Percentiles rank a stretch among this genome's conserved stretches.
Evolutionary conservation across 2,113 vertebrate species (phyloP).

Genomic region (Oncorhynchus mykiss): DNA sequence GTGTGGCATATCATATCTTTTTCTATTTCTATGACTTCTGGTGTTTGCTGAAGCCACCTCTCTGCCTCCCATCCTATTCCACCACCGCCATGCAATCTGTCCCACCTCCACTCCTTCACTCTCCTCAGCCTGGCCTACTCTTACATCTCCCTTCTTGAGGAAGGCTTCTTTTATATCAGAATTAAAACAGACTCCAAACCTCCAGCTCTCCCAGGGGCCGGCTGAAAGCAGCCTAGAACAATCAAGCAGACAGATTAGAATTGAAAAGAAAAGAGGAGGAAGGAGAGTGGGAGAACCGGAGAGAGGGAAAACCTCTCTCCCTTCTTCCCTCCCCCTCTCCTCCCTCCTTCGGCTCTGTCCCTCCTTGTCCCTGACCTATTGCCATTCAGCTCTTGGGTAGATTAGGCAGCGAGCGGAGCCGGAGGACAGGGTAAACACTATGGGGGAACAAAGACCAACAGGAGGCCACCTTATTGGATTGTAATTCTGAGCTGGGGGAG

Average conservation of each 20-base stretch:
- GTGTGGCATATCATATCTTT: constrained; percentile 46
- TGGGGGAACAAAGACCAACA: constrained; percentile 73
- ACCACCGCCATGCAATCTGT: constrained; percentile 50
- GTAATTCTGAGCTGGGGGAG: constrained; percentile 77
- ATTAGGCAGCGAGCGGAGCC: constrained; percentile 75
- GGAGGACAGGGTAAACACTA: constrained; percentile 74
- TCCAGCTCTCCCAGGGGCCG: constrained; percentile 61
- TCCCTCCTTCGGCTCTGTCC: constrained; percentile 24
- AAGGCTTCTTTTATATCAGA: constrained; percentile 78
- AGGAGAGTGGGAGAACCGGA: constrained; percentile 22
- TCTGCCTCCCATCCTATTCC: neutral
- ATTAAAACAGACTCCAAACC: constrained; percentile 74
- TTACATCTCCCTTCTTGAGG: constrained; percentile 71
- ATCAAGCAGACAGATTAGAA: constrained; percentile 77
- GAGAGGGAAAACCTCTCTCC: neutral
- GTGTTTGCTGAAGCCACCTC: constrained; percentile 41
- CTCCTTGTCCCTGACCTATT: constrained; percentile 70
- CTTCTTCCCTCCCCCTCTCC: neutral
- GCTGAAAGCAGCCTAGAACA: constrained; percentile 80
- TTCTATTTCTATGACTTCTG: constrained; percentile 42
- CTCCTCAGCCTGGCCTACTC: constrained; percentile 56
- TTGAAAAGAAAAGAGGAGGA: constrained; percentile 67
- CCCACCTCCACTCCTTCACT: constrained; percentile 62
- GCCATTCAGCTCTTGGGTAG: constrained; percentile 74
- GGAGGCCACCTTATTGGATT: constrained; percentile 79